These are phyloP conservation scores for Morone saxatilis DNA, from an alignment of 2,113 vertebrate genomes.

Conservation along the genomic window DNA sequence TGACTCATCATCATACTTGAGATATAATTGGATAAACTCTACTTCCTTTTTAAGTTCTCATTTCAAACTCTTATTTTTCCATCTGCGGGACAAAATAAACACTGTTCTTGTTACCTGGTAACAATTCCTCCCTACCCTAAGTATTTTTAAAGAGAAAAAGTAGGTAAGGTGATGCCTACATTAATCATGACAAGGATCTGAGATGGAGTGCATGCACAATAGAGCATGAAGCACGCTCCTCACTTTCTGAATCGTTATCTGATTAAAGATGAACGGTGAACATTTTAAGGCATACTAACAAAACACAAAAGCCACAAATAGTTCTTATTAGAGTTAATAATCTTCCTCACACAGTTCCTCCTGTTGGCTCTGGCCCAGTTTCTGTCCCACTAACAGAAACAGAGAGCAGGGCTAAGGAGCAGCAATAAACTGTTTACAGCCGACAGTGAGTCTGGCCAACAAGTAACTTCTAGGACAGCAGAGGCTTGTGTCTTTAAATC, in stretches of 20 bases:
- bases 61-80: not conserved
- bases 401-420: conserved; percentile 43
- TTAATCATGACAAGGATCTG: not conserved
- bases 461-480: conserved; percentile 53
- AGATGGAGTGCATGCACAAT: not conserved
- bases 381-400: conserved; percentile 49
- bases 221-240: not conserved
- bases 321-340: conserved; percentile 27
- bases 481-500: conserved; percentile 60
- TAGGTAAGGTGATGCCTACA: not conserved
- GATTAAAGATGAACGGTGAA: conserved; percentile 3
- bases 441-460: conserved; percentile 72
- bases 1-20: not conserved
- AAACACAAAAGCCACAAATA: not conserved
- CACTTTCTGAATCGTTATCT: conserved; percentile 1
- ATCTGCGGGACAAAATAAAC: conserved; percentile 5
- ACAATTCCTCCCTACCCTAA: not conserved
- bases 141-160: not conserved
- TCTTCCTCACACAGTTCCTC: conserved; percentile 27
- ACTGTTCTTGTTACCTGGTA: not conserved
- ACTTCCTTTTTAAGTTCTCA: conserved; percentile 3
- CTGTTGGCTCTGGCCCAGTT: conserved; percentile 40
- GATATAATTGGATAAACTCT: not conserved
- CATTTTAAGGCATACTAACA: conserved; percentile 1
- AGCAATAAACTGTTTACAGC: conserved; percentile 48